Conservation (phyloP, 2,797 vertebrate genomes). For the Pseudomugil gertrudae region DNA sequence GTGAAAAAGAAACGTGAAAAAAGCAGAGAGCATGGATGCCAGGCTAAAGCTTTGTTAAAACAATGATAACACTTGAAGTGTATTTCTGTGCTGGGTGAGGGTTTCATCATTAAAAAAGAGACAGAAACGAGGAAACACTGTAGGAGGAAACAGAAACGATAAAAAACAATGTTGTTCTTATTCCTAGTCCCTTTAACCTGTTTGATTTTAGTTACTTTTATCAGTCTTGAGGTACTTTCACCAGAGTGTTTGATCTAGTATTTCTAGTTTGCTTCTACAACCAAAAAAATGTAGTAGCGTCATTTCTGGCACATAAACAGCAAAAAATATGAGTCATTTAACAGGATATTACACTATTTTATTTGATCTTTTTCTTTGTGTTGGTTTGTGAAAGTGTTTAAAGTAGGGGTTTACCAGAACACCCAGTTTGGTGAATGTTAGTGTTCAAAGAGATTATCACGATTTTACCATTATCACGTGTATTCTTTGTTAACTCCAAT, state of each 20-base stretch:
- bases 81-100: constrained; percentile 55
- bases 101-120: constrained; percentile 70
- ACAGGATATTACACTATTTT: background rate
- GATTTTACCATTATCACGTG: too few species aligned
- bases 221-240: constrained; percentile 36
- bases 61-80: constrained; percentile 72
- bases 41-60: constrained; percentile 71
- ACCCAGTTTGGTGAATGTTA: too few species aligned
- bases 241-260: constrained; percentile 7
- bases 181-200: constrained; percentile 19
- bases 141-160: constrained; percentile 26
- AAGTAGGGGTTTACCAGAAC: background rate
- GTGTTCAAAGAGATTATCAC: background rate
- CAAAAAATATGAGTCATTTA: background rate
- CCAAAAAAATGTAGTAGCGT: background rate
- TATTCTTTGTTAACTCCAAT: too few species aligned
- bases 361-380: background rate
- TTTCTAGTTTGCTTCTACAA: constrained; percentile 32
- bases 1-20: constrained; percentile 63
- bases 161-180: constrained; percentile 24
- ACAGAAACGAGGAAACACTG: constrained; percentile 28
- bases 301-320: constrained; percentile 3
- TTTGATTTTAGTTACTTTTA: constrained; percentile 26
- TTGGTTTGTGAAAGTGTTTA: background rate
- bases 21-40: constrained; percentile 60